Percentiles rank a stretch among this genome's conserved stretches.
Conservation (phyloP, 2,797 vertebrate genomes). For the Petrocephalus schoutedeni region DNA sequence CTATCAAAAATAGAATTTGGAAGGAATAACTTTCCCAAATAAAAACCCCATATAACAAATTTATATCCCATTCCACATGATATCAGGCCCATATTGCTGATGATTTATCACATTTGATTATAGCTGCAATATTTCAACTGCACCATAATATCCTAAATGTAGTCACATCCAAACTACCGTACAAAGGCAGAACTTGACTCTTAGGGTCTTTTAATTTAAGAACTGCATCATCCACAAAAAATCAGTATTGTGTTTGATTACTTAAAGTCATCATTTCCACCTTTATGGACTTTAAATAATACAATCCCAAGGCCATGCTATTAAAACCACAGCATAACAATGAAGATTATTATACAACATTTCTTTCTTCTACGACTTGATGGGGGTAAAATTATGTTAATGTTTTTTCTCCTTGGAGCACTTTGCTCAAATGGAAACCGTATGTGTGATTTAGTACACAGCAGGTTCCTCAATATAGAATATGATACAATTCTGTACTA, state of each 20-base stretch:
- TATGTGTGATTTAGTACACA: slow-evolving; percentile 18
- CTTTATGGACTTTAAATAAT: slow-evolving; percentile 18
- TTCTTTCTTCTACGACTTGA: slow-evolving; percentile 20
- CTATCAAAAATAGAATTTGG: background rate
- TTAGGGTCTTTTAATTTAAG: slow-evolving; percentile 14
- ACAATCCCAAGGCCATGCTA: slow-evolving; percentile 12
- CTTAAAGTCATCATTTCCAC: slow-evolving; percentile 13
- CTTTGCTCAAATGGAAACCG: slow-evolving; percentile 7
- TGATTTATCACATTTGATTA: background rate
- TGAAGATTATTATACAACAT: slow-evolving; percentile 28
- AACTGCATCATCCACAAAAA: background rate
- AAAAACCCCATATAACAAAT: background rate
- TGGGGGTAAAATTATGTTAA: slow-evolving; percentile 23
- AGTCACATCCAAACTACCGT: background rate
- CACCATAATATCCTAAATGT: background rate
- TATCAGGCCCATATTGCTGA: background rate
- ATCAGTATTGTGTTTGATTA: slow-evolving; percentile 1
- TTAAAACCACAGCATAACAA: slow-evolving; percentile 23
- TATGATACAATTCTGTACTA: background rate
- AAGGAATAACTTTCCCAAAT: background rate
- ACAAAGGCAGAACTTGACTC: slow-evolving; percentile 14
- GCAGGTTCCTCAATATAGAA: background rate
- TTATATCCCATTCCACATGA: background rate
- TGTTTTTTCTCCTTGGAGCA: slow-evolving; percentile 16
- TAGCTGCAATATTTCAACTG: background rate